These are phyloP conservation scores for Petaurus breviceps DNA, from an alignment of 2,113 vertebrate genomes.

Conservation along the genomic window DNA sequence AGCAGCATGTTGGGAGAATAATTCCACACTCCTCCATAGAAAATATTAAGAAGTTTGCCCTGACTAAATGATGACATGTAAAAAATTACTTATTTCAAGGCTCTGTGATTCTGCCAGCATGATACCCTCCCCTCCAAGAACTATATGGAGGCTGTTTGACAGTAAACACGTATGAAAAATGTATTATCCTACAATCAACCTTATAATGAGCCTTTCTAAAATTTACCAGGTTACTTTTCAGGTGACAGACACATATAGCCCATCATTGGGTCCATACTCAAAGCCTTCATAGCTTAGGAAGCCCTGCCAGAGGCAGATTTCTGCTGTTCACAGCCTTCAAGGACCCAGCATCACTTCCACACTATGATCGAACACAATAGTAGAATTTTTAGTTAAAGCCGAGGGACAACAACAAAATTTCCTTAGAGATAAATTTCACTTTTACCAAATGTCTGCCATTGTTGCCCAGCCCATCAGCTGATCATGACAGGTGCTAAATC, in stretches of 20 bases:
- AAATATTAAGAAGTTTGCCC: no score
- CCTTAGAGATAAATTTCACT: rapidly evolving
- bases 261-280: background rate
- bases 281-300: background rate
- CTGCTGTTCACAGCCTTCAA: background rate
- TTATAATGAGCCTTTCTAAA: background rate
- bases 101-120: background rate
- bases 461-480: rapidly evolving
- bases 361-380: background rate
- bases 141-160: background rate
- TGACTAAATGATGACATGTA: background rate
- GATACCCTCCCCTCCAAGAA: background rate
- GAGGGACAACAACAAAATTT: background rate
- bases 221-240: background rate
- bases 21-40: rapidly evolving
- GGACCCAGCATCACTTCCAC: background rate
- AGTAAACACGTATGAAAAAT: background rate
- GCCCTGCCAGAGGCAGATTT: background rate
- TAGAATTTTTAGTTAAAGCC: background rate
- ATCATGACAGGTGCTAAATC: background rate
- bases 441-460: rapidly evolving
- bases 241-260: background rate
- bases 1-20: rapidly evolving
- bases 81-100: background rate
- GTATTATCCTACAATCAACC: background rate